Conservation (phyloP, 2,888 invertebrate genomes). For the Cryptus armator region DNA sequence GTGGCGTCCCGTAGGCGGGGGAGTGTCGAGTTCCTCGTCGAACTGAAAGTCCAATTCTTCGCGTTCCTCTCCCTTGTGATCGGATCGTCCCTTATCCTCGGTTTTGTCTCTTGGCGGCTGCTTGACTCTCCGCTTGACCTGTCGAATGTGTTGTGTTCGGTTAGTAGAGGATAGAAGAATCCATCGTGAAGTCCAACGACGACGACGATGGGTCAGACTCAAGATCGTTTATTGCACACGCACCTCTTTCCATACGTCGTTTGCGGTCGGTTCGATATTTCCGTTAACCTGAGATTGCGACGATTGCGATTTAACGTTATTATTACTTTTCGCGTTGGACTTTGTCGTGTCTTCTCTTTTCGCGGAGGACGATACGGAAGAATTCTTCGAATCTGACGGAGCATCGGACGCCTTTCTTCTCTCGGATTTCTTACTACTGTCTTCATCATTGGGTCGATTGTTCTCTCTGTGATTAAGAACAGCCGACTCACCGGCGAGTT, state of each 20-base stretch:
- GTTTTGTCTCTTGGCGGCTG: constrained; percentile 80
- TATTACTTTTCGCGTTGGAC: constrained; percentile 29
- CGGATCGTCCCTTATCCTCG: constrained; percentile 76
- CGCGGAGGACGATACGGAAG: constrained; percentile 22
- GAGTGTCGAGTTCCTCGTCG: constrained; percentile 96
- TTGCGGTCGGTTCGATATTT: constrained; percentile 74
- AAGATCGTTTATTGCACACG: constrained; percentile 65
- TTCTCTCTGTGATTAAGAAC: constrained; percentile 58
- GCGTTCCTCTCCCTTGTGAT: constrained; percentile 84
- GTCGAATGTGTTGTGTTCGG: constrained; percentile 62
- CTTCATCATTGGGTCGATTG: constrained; percentile 53
- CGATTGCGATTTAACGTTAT: constrained; percentile 51
- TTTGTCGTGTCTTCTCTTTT: constrained; percentile 37
- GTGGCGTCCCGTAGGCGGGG: constrained; percentile 91
- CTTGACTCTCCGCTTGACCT: constrained; percentile 85
- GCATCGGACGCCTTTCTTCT: constrained; percentile 56
- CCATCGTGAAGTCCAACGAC: constrained; percentile 47
- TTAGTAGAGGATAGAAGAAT: constrained; percentile 46
- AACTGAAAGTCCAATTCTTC: constrained; percentile 98
- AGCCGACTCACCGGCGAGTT: constrained; percentile 67
- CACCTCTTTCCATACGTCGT: constrained; percentile 88
- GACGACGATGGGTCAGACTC: constrained; percentile 31
- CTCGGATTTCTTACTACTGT: constrained; percentile 69
- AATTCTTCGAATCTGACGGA: constrained; percentile 14
- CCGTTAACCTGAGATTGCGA: constrained; percentile 74